These are phyloP conservation scores for Crocallis elinguaria DNA, from an alignment of 2,888 invertebrate genomes.

Conservation along the genomic window DNA sequence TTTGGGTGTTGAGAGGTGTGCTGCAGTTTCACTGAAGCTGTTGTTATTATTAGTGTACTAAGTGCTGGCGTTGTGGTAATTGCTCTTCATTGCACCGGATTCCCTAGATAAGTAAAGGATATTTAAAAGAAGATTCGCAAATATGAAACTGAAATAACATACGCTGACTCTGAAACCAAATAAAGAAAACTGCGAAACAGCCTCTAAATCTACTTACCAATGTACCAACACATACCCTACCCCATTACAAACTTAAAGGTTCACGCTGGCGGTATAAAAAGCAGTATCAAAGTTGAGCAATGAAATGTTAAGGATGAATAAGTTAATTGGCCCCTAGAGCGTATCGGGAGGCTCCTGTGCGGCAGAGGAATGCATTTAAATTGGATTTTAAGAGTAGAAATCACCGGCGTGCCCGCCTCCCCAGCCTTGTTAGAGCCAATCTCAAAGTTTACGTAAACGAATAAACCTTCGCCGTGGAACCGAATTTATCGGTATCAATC, in stretches of 20 bases:
- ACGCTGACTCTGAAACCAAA: not conserved
- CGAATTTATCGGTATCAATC: constrained; percentile 76
- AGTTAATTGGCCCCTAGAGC: constrained; percentile 83
- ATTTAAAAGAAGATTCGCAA: too few species aligned
- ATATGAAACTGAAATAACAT: too few species aligned
- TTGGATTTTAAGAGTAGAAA: constrained; percentile 85
- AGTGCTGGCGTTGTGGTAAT: too few species aligned
- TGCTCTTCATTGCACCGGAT: too few species aligned
- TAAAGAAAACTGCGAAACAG: not conserved
- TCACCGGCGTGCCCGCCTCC: constrained; percentile 77
- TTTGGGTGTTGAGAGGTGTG: too few species aligned
- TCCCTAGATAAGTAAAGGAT: too few species aligned
- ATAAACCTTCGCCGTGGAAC: constrained; percentile 75
- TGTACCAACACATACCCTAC: constrained; percentile 7
- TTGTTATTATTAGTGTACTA: too few species aligned
- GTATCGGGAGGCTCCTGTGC: constrained; percentile 80
- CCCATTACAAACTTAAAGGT: constrained; percentile 43
- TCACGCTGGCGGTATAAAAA: constrained; percentile 56
- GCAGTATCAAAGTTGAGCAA: constrained; percentile 76
- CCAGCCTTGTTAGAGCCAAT: constrained; percentile 82
- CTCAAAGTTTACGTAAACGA: constrained; percentile 84
- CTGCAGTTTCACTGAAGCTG: too few species aligned
- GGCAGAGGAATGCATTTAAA: constrained; percentile 85
- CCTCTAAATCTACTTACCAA: constrained; percentile 11
- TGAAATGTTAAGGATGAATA: constrained; percentile 85